phyloP scores from a whole-genome alignment of 2,797 vertebrate genomes.

The Eupleurogrammus muticus region DNA sequence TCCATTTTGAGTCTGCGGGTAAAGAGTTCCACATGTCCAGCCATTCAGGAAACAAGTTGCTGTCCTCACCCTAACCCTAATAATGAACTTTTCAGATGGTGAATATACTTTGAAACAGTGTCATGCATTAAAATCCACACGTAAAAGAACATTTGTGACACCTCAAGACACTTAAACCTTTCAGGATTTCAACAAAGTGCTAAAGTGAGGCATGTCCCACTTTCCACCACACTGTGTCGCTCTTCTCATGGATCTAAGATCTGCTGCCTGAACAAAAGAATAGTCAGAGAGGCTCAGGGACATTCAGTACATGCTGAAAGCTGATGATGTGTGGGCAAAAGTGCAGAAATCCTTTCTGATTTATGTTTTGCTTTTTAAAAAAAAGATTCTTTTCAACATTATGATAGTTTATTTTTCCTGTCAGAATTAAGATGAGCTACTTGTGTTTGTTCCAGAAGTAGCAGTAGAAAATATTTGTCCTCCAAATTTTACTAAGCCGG shows the following conservation, averaged over 20 bases:
- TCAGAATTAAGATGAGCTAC: not conserved
- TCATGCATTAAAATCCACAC: not conserved
- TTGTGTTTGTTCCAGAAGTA: not conserved
- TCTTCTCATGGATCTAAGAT: slow-evolving; percentile 44
- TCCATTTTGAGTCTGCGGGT: not conserved
- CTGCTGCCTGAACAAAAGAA: slow-evolving; percentile 42
- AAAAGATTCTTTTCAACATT: not conserved
- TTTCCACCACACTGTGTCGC: slow-evolving; percentile 76
- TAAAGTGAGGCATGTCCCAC: slow-evolving; percentile 24
- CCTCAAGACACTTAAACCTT: not conserved
- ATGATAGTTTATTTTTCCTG: not conserved
- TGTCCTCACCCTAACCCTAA: not conserved
- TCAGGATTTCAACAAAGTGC: not conserved
- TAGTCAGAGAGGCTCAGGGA: not conserved
- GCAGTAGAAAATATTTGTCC: not conserved
- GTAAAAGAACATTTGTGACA: not conserved
- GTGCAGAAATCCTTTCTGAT: not conserved
- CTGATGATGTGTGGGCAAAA: not conserved
- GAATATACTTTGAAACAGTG: not conserved
- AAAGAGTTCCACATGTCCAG: not conserved
- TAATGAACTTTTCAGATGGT: not conserved
- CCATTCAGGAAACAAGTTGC: no score
- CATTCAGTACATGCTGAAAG: not conserved
- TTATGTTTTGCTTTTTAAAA: not conserved
- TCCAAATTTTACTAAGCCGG: not conserved